These are phyloP conservation scores for Phenganax stokvisi DNA, from an alignment of 92 coral and sea anemone species.

Conservation along the genomic window DNA sequence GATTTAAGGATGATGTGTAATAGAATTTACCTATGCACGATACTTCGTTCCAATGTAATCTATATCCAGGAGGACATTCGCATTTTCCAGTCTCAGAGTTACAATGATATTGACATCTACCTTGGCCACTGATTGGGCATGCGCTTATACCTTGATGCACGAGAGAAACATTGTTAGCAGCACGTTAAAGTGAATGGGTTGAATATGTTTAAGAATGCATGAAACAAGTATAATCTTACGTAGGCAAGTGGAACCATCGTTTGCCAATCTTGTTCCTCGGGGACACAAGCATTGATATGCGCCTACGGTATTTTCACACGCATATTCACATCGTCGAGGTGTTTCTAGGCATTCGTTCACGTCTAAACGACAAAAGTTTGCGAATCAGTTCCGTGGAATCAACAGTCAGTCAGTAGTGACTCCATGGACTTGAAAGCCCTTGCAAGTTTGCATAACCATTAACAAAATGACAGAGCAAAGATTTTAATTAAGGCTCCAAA, in stretches of 20 bases:
- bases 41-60: constrained; percentile 28
- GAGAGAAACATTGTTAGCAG: background rate
- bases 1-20: background rate
- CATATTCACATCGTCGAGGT: constrained; percentile 14
- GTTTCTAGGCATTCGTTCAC: constrained; percentile 32
- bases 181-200: no score
- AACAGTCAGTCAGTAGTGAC: no score
- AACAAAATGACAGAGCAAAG: no score
- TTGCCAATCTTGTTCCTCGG: constrained; percentile 26
- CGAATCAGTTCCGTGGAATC: no score
- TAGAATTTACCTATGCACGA: constrained; percentile 16
- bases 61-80: constrained; percentile 29
- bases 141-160: constrained; percentile 8
- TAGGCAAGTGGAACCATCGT: constrained; percentile 21
- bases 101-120: constrained; percentile 30
- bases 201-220: no score
- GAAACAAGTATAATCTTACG: constrained; percentile 1
- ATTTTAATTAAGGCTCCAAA: no score
- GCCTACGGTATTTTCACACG: constrained; percentile 29
- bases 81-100: constrained; percentile 27
- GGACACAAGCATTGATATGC: constrained; percentile 31
- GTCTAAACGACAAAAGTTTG: background rate
- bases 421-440: no score
- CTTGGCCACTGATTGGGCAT: constrained; percentile 23
- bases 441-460: no score